Evolutionary conservation across 2,113 vertebrate species (phyloP), one percentile per base, ranked within the genome.

Genomic region (Chrysemys picta): DNA sequence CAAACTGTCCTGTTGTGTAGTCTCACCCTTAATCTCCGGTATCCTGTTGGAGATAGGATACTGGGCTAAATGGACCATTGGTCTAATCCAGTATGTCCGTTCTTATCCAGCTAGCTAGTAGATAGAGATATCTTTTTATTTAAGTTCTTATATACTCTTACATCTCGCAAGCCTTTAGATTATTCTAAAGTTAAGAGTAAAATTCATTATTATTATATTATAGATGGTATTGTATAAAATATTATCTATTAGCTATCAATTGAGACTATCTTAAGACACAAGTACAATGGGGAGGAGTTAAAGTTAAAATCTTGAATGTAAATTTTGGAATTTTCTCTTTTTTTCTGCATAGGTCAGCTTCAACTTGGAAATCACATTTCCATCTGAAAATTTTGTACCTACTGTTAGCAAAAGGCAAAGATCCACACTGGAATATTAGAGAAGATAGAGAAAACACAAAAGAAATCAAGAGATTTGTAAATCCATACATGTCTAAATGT

Each of bases 51-150:
- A 22, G n/a, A 69, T 2, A 69, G 62, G 35, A n/a, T 35, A 69
- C 11, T n/a, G 8, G 35, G 35, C 35, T 69, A 69, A 19, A 19
- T n/a, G 16, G 27, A 35, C 6, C 6, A 31, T 62, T 62, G 13
- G 59, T 62, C 59, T 62, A 27, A 62, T 62, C 59, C 59, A 35
- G 59, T 62, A 31, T 62, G 29, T 5, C 29, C 12, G 14, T 62
- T 62, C 29, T 62, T 16, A 31, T 35, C 45, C 84, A 82, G 5
- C 22, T 91, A 93, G 11, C 31, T 86, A 56, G 1, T 2, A 83
- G 82, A 89, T 45, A 88, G 62, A 52, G 35, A 88, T n/a, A 89
- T 84, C 35, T 82, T 22, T 89, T 93, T 94, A 82, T 80, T 89
- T 56, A 80, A 10, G 22, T 24, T 95, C 85, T 69, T 29, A 90